phyloP scores from a whole-genome alignment of 2,113 vertebrate genomes.

The Mus pahari region DNA sequence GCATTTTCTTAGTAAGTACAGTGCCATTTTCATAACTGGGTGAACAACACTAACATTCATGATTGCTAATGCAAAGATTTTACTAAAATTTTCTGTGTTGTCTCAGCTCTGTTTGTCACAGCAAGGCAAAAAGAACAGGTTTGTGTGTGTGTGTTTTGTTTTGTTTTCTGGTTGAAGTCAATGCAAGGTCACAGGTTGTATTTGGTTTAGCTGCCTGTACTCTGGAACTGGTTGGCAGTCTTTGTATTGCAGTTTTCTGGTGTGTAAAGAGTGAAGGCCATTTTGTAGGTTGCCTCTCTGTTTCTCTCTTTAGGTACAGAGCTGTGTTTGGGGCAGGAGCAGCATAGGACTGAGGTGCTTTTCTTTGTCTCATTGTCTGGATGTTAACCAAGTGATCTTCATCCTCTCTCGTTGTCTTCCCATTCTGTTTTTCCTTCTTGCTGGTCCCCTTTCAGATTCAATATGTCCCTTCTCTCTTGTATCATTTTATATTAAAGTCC shows the following conservation, averaged over 20 bases:
- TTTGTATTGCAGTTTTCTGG: not conserved
- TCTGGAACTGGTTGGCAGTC: not conserved
- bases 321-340: not conserved
- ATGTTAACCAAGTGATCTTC: not conserved
- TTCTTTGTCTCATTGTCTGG: not conserved
- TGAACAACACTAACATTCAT: not conserved
- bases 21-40: not conserved
- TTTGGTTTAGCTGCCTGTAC: conserved; percentile 1
- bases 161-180: not conserved
- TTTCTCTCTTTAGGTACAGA: not conserved
- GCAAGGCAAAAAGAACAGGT: not conserved
- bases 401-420: not conserved
- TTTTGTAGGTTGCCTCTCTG: not conserved
- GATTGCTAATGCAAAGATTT: not conserved
- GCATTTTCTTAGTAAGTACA: conserved; percentile 13
- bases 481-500: not conserved
- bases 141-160: no score
- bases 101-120: not conserved
- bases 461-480: not conserved
- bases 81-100: not conserved
- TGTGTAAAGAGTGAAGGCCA: not conserved
- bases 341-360: not conserved
- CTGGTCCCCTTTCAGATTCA: not conserved
- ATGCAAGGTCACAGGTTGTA: not conserved
- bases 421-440: not conserved